phyloP scores from a whole-genome alignment of 2,797 vertebrate species.

The Acanthurus lineatus region DNA sequence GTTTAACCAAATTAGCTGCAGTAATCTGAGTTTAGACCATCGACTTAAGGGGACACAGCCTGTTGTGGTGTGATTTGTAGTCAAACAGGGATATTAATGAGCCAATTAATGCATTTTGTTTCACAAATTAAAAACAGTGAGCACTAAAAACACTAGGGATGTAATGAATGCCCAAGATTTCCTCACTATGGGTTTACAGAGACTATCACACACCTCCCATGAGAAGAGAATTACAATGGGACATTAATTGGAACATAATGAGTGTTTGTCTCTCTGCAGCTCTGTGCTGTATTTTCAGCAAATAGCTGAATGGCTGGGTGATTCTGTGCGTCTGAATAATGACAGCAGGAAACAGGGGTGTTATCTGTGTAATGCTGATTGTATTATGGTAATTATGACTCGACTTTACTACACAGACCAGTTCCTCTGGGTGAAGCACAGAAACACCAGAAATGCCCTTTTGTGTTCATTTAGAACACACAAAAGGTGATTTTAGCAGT shows the following conservation, averaged over 20 bases:
- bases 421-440: conserved; percentile 54
- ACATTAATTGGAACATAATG: conserved; percentile 83
- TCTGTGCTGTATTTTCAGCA: conserved; percentile 55
- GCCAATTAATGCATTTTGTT: conserved; percentile 69
- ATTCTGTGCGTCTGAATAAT: conserved; percentile 69
- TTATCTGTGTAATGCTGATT: conserved; percentile 76
- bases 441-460: conserved; percentile 44
- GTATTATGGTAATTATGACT: conserved; percentile 76
- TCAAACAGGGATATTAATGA: conserved; percentile 73
- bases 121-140: conserved; percentile 70
- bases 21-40: conserved; percentile 62
- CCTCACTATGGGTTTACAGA: conserved; percentile 55
- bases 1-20: conserved; percentile 71
- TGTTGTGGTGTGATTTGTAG: conserved; percentile 60
- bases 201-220: conserved; percentile 72
- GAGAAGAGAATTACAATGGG: conserved; percentile 76
- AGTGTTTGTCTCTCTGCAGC: conserved; percentile 76
- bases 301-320: conserved; percentile 75
- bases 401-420: conserved; percentile 57
- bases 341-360: conserved; percentile 64
- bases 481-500: conserved; percentile 29
- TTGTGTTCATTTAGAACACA: conserved; percentile 63
- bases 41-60: conserved; percentile 68
- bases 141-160: conserved; percentile 66
- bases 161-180: conserved; percentile 75